Conservation (phyloP, 2,113 vertebrate species). For the Ahaetulla prasina region DNA sequence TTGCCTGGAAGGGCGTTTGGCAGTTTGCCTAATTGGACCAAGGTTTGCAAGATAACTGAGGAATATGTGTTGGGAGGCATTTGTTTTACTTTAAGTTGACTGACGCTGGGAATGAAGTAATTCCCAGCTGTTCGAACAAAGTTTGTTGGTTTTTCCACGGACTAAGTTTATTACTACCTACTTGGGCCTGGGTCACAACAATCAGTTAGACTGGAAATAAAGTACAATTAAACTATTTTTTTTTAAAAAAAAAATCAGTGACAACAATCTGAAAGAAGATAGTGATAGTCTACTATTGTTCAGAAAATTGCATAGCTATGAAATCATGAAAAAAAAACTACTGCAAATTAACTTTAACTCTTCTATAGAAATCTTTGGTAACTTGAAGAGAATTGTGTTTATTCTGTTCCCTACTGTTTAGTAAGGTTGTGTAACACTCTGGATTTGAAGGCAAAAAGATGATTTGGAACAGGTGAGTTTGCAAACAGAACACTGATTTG, state of each 20-base stretch:
- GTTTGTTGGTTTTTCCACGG: no score
- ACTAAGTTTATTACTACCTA: no score
- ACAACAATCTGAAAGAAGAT: neutral
- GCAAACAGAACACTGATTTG: neutral
- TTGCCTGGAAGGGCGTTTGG: no score
- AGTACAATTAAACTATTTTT: neutral
- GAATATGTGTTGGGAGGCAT: no score
- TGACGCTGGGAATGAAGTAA: no score
- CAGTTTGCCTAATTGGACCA: no score
- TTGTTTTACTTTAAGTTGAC: no score
- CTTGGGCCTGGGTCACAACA: no score
- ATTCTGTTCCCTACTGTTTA: neutral
- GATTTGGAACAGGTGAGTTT: neutral
- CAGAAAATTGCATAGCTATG: neutral
- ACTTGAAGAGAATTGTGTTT: neutral
- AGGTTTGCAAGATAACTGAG: no score
- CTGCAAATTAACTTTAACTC: neutral
- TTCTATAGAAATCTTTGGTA: neutral
- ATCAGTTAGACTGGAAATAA: neutral
- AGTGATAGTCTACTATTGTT: neutral
- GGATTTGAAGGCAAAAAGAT: neutral
- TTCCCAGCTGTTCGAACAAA: no score
- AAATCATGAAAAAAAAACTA: neutral
- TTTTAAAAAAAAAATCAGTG: slow-evolving; percentile 20
- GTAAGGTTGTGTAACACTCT: neutral